These are phyloP conservation scores for Lissocephala sabroskyi DNA, from an alignment of 2,888 invertebrate species.

Conservation along the genomic window DNA sequence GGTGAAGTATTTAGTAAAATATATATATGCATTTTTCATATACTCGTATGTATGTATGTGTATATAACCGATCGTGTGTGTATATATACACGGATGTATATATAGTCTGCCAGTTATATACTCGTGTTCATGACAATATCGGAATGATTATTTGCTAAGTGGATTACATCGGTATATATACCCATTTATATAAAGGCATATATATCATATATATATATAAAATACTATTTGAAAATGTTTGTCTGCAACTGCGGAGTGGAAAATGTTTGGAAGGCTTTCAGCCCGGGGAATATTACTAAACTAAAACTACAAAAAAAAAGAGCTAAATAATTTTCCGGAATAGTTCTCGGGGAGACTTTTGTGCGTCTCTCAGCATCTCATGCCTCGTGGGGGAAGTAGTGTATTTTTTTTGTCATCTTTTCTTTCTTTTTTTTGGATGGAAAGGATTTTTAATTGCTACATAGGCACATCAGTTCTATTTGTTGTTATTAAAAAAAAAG, in stretches of 20 bases:
- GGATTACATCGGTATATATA: slow-evolving; percentile 40
- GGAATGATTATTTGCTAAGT: slow-evolving; percentile 46
- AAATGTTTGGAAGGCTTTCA: background rate
- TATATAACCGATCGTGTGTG: no score
- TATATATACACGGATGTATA: slow-evolving; percentile 7
- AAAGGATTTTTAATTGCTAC: slow-evolving; percentile 56
- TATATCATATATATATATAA: no score
- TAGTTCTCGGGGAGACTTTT: background rate
- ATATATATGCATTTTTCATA: slow-evolving; percentile 23
- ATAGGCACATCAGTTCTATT: slow-evolving; percentile 64
- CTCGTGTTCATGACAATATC: slow-evolving; percentile 45
- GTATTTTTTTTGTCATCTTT: background rate
- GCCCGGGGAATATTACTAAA: background rate
- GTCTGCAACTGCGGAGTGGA: no score
- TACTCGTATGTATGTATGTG: slow-evolving; percentile 10
- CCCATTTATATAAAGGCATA: background rate
- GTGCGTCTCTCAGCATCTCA: slow-evolving; percentile 1
- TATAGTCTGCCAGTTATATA: background rate
- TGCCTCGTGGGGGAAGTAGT: slow-evolving; percentile 3
- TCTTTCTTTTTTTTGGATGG: slow-evolving; percentile 16
- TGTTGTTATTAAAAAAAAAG: no score
- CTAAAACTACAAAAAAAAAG: slow-evolving; percentile 3
- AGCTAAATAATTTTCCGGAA: background rate
- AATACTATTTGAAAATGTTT: no score
- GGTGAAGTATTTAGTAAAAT: slow-evolving; percentile 46